Evolutionary conservation across 2,113 vertebrate genomes (phyloP).

Genomic region (Ciconia stormi): DNA sequence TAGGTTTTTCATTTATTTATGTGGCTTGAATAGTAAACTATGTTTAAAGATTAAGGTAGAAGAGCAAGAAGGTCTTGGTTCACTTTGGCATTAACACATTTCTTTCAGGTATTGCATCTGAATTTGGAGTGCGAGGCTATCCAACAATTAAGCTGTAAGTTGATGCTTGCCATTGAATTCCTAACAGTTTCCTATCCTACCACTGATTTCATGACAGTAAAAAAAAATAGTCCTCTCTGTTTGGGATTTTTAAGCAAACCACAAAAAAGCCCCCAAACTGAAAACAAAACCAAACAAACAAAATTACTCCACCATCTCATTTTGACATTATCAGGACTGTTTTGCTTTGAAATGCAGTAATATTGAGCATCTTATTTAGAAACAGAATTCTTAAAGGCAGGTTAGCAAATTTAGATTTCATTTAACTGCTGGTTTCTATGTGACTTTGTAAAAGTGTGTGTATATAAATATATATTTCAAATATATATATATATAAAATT

Average conservation of each 20-base stretch:
- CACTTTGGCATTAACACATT: background rate
- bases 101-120: slow-evolving; percentile 90
- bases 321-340: background rate
- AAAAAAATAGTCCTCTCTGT: background rate
- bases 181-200: background rate
- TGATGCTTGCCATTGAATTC: background rate
- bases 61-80: background rate
- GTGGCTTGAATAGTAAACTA: background rate
- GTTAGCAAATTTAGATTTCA: background rate
- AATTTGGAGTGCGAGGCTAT: slow-evolving; percentile 96
- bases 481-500: background rate
- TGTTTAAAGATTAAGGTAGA: background rate
- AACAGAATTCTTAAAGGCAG: background rate
- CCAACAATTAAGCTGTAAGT: slow-evolving; percentile 99
- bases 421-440: background rate
- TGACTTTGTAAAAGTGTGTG: background rate
- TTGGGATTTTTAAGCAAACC: background rate
- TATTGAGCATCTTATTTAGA: background rate
- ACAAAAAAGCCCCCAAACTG: background rate
- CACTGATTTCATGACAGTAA: background rate
- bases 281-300: background rate
- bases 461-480: background rate
- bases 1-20: background rate
- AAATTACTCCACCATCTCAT: background rate
- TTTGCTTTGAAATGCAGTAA: background rate